These are phyloP conservation scores for Heterodera carotae DNA, from an alignment of 1,140 invertebrate species.

Conservation along the genomic window DNA sequence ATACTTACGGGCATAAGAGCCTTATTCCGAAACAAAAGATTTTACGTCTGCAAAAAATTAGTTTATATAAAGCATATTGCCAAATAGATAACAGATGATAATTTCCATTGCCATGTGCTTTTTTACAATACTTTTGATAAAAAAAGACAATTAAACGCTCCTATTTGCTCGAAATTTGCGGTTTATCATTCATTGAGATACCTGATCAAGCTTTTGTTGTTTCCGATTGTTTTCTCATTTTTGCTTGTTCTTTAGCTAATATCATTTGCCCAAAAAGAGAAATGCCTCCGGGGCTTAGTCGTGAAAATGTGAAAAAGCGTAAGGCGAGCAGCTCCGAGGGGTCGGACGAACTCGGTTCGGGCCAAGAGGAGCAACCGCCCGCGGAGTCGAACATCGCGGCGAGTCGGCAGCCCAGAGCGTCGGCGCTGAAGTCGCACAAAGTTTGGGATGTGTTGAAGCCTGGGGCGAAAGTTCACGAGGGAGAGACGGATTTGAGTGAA, in stretches of 20 bases:
- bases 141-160: no score
- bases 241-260: neutral
- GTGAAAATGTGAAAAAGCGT: constrained; percentile 11
- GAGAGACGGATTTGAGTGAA: neutral
- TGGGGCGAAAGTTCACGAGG: constrained; percentile 19
- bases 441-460: constrained; percentile 26
- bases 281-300: constrained; percentile 28
- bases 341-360: constrained; percentile 7
- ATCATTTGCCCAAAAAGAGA: neutral
- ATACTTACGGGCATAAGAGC: neutral
- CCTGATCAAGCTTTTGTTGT: no score
- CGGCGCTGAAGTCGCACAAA: constrained; percentile 28
- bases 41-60: neutral
- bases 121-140: constrained; percentile 6
- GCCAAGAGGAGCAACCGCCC: constrained; percentile 18
- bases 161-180: no score
- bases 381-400: constrained; percentile 2
- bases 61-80: neutral
- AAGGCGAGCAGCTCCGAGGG: constrained; percentile 21
- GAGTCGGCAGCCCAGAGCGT: constrained; percentile 22
- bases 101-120: neutral
- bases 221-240: constrained; percentile 16
- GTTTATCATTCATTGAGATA: no score
- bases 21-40: neutral
- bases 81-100: neutral